Percentiles rank a stretch among this genome's conserved stretches.
Evolutionary conservation across 2,797 vertebrate species (phyloP).

Genomic region (Danionella dracula): DNA sequence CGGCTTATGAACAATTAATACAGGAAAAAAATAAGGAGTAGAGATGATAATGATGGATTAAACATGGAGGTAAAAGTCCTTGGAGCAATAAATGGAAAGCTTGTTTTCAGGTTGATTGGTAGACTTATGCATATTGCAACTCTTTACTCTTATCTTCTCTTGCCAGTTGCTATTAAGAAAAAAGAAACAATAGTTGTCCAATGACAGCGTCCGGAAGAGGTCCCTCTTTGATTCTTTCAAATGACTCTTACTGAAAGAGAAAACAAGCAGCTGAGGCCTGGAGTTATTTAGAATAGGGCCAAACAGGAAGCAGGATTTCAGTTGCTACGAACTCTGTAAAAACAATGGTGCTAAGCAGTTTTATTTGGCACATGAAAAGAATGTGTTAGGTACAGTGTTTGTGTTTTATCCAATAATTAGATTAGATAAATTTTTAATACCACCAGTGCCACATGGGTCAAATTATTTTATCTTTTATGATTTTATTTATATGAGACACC

Average conservation of each 20-base stretch:
- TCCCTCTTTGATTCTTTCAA: slow-evolving; percentile 63
- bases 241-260: slow-evolving; percentile 70
- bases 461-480: too few species aligned
- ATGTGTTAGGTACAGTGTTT: slow-evolving; percentile 47
- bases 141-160: slow-evolving; percentile 37
- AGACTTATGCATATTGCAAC: slow-evolving; percentile 63
- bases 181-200: slow-evolving; percentile 67
- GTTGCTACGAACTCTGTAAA: slow-evolving; percentile 13
- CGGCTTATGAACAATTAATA: background rate
- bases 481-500: too few species aligned
- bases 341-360: slow-evolving; percentile 45
- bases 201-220: slow-evolving; percentile 65
- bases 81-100: slow-evolving; percentile 59
- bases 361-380: slow-evolving; percentile 57
- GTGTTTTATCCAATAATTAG: too few species aligned
- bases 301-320: slow-evolving; percentile 51
- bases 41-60: slow-evolving; percentile 53
- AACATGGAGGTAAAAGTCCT: slow-evolving; percentile 38
- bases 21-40: slow-evolving; percentile 1
- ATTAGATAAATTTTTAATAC: too few species aligned
- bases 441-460: too few species aligned
- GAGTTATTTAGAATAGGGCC: slow-evolving; percentile 53
- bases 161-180: slow-evolving; percentile 66
- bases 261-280: slow-evolving; percentile 71
- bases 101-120: slow-evolving; percentile 69